Evolutionary conservation across 2,888 invertebrate species (phyloP).

Genomic region (Villa cingulata): DNA sequence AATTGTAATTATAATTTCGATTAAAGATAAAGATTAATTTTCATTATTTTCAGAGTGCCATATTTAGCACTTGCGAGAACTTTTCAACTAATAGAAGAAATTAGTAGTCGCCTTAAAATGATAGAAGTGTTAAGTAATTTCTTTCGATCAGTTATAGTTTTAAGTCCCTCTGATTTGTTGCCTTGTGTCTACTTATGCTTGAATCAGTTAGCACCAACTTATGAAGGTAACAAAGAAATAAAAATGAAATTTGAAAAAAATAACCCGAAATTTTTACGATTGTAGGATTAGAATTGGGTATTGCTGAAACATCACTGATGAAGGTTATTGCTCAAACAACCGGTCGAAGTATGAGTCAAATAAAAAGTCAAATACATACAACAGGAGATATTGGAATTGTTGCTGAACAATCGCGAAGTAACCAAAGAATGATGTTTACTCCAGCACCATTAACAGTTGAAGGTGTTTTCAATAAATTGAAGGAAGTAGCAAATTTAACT

Average conservation of each 20-base stretch:
- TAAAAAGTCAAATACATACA: slow-evolving; percentile 45
- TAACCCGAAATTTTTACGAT: not conserved
- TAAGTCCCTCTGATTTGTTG: slow-evolving; percentile 80
- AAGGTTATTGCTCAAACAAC: slow-evolving; percentile 87
- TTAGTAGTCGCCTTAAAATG: slow-evolving; percentile 74
- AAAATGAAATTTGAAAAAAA: no score
- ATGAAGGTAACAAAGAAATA: slow-evolving; percentile 51
- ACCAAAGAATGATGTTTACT: slow-evolving; percentile 78
- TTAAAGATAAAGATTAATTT: slow-evolving; percentile 5
- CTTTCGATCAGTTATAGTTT: slow-evolving; percentile 75
- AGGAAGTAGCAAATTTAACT: slow-evolving; percentile 73
- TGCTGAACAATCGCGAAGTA: slow-evolving; percentile 70
- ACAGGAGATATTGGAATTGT: slow-evolving; percentile 84
- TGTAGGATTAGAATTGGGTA: slow-evolving; percentile 66
- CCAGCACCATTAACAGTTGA: slow-evolving; percentile 63
- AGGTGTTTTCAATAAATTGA: slow-evolving; percentile 67
- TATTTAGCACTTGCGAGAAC: slow-evolving; percentile 86
- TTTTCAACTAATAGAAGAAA: slow-evolving; percentile 77
- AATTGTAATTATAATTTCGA: no score
- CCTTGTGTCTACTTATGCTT: slow-evolving; percentile 86
- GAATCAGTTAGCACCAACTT: slow-evolving; percentile 93
- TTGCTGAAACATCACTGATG: slow-evolving; percentile 88
- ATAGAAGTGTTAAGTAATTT: slow-evolving; percentile 85
- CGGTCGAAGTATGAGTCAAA: slow-evolving; percentile 69
- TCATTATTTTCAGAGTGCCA: slow-evolving; percentile 54